Evolutionary conservation across 2,113 vertebrate genomes (phyloP).

Genomic region (Glaucidium brasilianum): DNA sequence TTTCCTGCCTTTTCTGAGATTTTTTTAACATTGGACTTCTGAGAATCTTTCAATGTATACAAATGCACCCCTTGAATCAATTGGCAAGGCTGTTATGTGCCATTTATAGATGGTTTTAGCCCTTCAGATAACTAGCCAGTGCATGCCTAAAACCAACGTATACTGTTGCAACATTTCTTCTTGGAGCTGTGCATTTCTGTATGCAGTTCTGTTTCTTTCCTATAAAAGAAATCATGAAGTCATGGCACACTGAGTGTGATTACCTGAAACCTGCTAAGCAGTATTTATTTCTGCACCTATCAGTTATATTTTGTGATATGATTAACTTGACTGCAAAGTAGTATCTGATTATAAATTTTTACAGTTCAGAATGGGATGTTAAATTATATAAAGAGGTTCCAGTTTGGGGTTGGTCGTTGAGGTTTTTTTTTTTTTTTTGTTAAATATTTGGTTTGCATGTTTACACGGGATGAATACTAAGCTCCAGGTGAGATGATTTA

Average conservation of each 20-base stretch:
- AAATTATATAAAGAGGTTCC: not conserved
- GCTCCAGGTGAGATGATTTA: conserved; percentile 6
- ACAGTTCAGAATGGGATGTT: not conserved
- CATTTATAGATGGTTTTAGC: not conserved
- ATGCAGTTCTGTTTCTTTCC: not conserved
- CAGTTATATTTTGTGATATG: not conserved
- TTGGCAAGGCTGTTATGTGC: not conserved
- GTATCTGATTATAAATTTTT: not conserved
- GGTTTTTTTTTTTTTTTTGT: not conserved
- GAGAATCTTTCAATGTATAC: not conserved
- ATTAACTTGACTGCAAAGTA: not conserved
- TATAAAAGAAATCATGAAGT: not conserved
- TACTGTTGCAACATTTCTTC: not conserved
- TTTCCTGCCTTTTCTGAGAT: not conserved
- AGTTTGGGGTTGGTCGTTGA: no score
- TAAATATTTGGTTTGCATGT: not conserved
- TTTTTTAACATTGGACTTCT: not conserved
- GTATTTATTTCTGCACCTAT: not conserved
- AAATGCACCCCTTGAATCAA: not conserved
- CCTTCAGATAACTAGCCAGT: not conserved
- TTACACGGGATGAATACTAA: not conserved
- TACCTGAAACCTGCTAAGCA: not conserved
- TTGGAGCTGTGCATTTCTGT: not conserved
- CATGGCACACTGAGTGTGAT: not conserved
- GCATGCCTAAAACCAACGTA: not conserved